Conservation (phyloP, 1,140 invertebrate genomes). For the Agrilus planipennis region DNA sequence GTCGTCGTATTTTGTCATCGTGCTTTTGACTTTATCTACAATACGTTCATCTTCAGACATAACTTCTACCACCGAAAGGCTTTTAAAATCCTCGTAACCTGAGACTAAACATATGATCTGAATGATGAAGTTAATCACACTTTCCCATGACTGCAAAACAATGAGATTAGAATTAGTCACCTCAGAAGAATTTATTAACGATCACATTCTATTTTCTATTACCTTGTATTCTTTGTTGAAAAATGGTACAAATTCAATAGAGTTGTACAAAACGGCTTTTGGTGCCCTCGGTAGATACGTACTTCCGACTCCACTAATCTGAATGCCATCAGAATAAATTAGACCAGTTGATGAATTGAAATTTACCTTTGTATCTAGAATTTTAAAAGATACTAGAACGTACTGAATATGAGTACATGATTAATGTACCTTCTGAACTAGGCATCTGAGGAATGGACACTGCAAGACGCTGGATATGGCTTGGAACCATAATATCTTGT, state of each 20-base stretch:
- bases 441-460: slow-evolving; percentile 22
- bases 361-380: slow-evolving; percentile 19
- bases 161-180: too few relatives aligned
- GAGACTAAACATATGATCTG: slow-evolving; percentile 24
- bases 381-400: background rate
- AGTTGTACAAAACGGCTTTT: slow-evolving; percentile 17
- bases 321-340: slow-evolving; percentile 20
- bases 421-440: slow-evolving; percentile 12
- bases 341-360: slow-evolving; percentile 27
- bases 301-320: slow-evolving; percentile 23
- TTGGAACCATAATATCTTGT: slow-evolving; percentile 23
- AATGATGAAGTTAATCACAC: slow-evolving; percentile 22
- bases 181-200: too few relatives aligned
- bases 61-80: too few relatives aligned
- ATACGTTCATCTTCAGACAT: too few relatives aligned
- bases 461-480: slow-evolving; percentile 25
- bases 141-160: too few relatives aligned
- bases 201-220: background rate
- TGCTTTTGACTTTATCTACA: too few relatives aligned
- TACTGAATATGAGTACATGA: background rate
- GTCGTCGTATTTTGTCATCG: too few relatives aligned
- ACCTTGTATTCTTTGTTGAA: background rate
- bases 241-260: slow-evolving; percentile 17
- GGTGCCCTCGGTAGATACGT: slow-evolving; percentile 1
- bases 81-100: slow-evolving; percentile 12